Evolutionary conservation across 1,140 invertebrate genomes (phyloP).

Genomic region (Nomia melanderi): DNA sequence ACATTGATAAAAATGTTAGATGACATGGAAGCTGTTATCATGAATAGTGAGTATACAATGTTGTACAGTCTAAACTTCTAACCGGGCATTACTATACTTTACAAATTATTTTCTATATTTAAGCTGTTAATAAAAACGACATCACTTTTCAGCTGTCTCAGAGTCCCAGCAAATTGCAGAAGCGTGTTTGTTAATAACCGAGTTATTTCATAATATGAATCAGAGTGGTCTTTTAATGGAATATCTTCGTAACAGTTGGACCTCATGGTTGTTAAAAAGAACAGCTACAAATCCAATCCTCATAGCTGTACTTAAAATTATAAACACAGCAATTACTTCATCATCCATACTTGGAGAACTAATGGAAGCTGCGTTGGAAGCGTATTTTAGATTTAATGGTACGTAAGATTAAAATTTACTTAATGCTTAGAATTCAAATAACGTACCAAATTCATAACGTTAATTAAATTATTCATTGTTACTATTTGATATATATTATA

Average conservation of each 20-base stretch:
- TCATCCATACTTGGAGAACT: slow-evolving; percentile 78
- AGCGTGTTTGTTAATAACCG: slow-evolving; percentile 79
- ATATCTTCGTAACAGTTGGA: slow-evolving; percentile 75
- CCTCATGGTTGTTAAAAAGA: slow-evolving; percentile 76
- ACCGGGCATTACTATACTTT: too few relatives aligned
- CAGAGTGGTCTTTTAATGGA: slow-evolving; percentile 75
- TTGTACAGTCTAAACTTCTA: too few relatives aligned
- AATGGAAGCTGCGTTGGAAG: slow-evolving; percentile 79
- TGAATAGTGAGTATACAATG: slow-evolving; percentile 79
- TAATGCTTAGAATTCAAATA: not conserved
- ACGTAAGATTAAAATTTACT: slow-evolving; percentile 22
- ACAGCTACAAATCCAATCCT: slow-evolving; percentile 79
- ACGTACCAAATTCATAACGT: not conserved
- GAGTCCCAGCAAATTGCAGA: slow-evolving; percentile 81
- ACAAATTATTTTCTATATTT: too few relatives aligned
- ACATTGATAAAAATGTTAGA: slow-evolving; percentile 83
- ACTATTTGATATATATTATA: slow-evolving; percentile 47
- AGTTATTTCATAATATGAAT: slow-evolving; percentile 80
- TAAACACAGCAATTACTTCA: slow-evolving; percentile 77
- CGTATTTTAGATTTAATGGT: slow-evolving; percentile 80
- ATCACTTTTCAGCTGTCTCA: slow-evolving; percentile 77
- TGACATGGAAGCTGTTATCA: slow-evolving; percentile 83
- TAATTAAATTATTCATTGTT: not conserved
- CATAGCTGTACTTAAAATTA: slow-evolving; percentile 78
- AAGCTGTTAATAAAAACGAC: slow-evolving; percentile 24